These are phyloP conservation scores for Caracal caracal DNA, from an alignment of 2,113 vertebrate species.

Conservation along the genomic window DNA sequence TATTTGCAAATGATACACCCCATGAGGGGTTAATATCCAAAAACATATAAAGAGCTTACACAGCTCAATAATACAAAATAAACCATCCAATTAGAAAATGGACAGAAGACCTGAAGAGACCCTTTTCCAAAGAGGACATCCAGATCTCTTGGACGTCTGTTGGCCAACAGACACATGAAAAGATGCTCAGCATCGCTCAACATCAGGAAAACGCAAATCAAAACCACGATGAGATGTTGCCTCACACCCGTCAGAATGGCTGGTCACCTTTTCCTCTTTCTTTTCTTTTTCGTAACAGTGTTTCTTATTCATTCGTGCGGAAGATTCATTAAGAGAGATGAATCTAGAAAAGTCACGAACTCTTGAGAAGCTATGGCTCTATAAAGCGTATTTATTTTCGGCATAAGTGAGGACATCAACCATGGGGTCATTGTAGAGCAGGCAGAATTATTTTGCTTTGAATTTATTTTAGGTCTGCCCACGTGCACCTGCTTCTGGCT, in stretches of 20 bases:
- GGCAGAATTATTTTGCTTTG: background rate
- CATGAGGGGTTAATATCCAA: background rate
- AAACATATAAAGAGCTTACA: background rate
- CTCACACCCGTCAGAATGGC: background rate
- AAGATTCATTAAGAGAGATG: conserved; percentile 47
- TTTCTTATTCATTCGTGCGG: conserved; percentile 29
- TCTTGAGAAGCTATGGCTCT: background rate
- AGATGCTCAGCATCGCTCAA: background rate
- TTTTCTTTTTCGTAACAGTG: conserved; percentile 41
- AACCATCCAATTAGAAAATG: background rate
- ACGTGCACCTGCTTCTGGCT: too few species aligned
- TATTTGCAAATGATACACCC: background rate
- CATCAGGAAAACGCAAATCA: background rate
- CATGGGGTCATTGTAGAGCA: background rate
- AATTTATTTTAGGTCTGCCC: background rate
- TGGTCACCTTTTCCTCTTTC: background rate
- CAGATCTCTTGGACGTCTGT: background rate
- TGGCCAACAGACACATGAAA: background rate
- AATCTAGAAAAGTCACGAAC: conserved; percentile 32
- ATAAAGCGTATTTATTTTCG: background rate
- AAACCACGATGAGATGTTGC: background rate
- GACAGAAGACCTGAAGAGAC: background rate
- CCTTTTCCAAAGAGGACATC: background rate
- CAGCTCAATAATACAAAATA: background rate
- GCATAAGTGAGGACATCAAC: background rate